Conservation (phyloP, 1,140 invertebrate genomes). For the Drosophila subpulchrella region DNA sequence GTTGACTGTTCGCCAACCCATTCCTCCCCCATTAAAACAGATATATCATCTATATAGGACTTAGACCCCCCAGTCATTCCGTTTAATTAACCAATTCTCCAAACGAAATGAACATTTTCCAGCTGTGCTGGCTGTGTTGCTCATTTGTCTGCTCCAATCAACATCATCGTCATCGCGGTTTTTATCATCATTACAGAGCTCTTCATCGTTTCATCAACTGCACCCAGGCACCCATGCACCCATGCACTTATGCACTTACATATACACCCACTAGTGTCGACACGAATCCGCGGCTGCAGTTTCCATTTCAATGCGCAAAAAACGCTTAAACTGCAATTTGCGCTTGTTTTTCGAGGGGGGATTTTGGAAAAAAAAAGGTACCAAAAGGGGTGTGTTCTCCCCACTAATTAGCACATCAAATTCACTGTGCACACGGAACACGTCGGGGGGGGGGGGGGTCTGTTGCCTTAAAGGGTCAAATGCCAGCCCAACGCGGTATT, state of each 20-base stretch:
- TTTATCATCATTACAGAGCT: constrained; percentile 16
- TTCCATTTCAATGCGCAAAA: constrained; percentile 55
- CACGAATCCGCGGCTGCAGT: constrained; percentile 48
- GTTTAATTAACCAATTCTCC: constrained; percentile 60
- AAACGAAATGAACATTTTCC: constrained; percentile 53
- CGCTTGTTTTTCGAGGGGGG: constrained; percentile 13
- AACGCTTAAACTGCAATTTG: constrained; percentile 59
- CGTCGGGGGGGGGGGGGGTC: constrained; percentile 1
- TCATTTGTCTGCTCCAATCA: constrained; percentile 40
- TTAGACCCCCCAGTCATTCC: constrained; percentile 33
- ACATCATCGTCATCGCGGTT: constrained; percentile 21
- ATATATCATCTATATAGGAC: not conserved
- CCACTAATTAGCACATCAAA: constrained; percentile 58
- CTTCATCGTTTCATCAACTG: constrained; percentile 39
- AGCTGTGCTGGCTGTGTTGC: constrained; percentile 21
- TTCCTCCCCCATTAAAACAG: not conserved
- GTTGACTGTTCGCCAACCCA: constrained; percentile 8
- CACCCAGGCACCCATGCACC: constrained; percentile 20
- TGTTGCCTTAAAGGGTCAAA: constrained; percentile 40
- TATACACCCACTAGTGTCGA: constrained; percentile 39
- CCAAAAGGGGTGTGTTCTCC: constrained; percentile 1
- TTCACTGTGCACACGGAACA: constrained; percentile 16
- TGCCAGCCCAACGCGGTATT: constrained; percentile 44
- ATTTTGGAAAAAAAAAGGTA: not conserved
- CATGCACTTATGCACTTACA: too few relatives aligned